Evolutionary conservation across 2,113 vertebrate species (phyloP).

Genomic region (Pardalotus punctatus): DNA sequence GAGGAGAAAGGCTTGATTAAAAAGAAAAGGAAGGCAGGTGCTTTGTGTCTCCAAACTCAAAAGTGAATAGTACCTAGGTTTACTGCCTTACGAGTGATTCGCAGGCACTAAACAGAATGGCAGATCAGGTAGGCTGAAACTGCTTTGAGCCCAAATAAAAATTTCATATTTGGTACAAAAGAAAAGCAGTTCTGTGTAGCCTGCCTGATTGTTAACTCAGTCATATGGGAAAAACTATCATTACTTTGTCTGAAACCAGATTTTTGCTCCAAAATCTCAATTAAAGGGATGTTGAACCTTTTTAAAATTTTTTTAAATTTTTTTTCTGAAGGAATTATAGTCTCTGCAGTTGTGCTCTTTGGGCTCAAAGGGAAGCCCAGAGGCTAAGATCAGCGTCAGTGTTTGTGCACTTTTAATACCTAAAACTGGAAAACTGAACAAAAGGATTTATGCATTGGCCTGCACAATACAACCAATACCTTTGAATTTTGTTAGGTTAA

Average conservation of each 20-base stretch:
- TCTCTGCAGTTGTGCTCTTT: neutral
- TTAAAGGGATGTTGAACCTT: neutral
- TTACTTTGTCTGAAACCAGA: neutral
- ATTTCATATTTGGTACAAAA: neutral
- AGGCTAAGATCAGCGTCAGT: neutral
- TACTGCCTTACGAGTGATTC: neutral
- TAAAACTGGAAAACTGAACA: neutral
- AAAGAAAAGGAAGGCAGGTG: neutral
- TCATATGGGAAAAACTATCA: neutral
- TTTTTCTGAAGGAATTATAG: neutral
- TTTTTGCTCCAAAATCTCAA: neutral
- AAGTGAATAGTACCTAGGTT: neutral
- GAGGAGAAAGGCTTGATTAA: neutral
- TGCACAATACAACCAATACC: neutral
- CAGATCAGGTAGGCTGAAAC: neutral
- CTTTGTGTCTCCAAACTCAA: neutral
- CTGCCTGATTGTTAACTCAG: neutral
- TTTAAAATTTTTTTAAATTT: too few relatives aligned
- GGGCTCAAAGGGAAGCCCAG: neutral
- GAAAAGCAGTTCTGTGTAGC: neutral
- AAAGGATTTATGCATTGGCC: neutral
- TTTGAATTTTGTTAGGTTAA: neutral
- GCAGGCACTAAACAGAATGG: neutral
- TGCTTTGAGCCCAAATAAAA: neutral
- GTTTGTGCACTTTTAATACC: neutral